These are phyloP conservation scores for Cephalophus harveyi DNA, from an alignment of 2,113 vertebrate genomes.

Conservation along the genomic window DNA sequence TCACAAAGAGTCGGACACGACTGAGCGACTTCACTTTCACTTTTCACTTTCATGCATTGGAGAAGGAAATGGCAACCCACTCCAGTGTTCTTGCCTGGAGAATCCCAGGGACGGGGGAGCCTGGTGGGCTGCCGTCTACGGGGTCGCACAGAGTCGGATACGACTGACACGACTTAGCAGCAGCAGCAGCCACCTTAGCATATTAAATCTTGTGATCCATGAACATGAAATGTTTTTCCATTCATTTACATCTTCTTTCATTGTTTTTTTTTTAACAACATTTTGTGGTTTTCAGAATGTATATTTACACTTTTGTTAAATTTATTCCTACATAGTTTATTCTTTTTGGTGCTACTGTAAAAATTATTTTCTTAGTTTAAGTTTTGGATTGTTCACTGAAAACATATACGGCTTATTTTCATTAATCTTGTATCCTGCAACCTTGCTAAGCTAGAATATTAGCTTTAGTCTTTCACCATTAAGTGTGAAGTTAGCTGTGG, in stretches of 20 bases:
- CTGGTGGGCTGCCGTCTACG: too few relatives aligned
- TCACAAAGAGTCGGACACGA: too few relatives aligned
- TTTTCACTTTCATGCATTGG: too few relatives aligned
- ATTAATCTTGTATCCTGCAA: background rate
- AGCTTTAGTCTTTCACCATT: background rate
- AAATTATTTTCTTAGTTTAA: background rate
- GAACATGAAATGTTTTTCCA: background rate
- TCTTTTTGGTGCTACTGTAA: background rate
- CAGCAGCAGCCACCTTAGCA: background rate
- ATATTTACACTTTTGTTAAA: background rate
- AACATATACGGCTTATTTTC: background rate
- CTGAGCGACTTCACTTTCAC: too few relatives aligned
- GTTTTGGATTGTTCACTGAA: constrained; percentile 13
- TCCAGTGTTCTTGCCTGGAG: too few relatives aligned
- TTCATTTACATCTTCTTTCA: constrained; percentile 9
- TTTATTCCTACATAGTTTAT: background rate
- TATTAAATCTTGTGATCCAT: background rate
- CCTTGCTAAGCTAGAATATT: background rate
- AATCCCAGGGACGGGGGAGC: too few relatives aligned
- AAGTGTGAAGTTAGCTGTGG: background rate
- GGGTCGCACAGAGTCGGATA: too few relatives aligned
- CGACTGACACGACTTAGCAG: rapidly evolving
- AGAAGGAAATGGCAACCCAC: too few relatives aligned
- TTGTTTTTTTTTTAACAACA: background rate
- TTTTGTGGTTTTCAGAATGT: constrained; percentile 23